Conservation (phyloP, 1,140 invertebrate species). For the Lepidurus arcticus region DNA sequence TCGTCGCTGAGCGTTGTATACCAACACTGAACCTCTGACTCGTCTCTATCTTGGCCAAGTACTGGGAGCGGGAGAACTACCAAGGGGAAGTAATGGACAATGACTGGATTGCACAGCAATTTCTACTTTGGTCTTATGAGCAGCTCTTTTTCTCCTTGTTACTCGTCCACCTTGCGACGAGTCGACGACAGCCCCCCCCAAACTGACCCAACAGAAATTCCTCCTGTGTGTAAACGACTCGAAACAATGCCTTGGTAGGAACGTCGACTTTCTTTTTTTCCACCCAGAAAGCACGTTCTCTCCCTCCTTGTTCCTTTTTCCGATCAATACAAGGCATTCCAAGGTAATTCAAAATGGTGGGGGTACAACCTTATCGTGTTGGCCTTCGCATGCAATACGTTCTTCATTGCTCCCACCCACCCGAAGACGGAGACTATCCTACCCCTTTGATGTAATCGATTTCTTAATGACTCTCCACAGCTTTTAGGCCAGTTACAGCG, state of each 20-base stretch:
- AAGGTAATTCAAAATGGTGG: too few species aligned
- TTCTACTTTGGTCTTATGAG: slow-evolving; percentile 19
- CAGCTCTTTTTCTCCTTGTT: not conserved
- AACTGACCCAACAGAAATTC: too few species aligned
- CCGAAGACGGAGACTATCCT: not conserved
- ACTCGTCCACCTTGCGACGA: not conserved
- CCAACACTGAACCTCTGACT: not conserved
- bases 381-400: not conserved
- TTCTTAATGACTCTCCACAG: not conserved
- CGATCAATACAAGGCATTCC: slow-evolving; percentile 15
- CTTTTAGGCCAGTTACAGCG: too few species aligned
- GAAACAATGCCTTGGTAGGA: too few species aligned
- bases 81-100: not conserved
- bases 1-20: not conserved
- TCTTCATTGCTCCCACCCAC: not conserved
- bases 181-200: too few species aligned
- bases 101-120: slow-evolving; percentile 11
- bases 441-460: not conserved
- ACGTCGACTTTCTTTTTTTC: not conserved
- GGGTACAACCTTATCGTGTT: too few species aligned
- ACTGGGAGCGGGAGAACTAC: not conserved
- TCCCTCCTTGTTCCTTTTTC: not conserved
- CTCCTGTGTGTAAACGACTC: too few species aligned
- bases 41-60: slow-evolving; percentile 1
- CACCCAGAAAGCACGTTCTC: not conserved